Percentiles rank a stretch among this genome's conserved stretches.
Conservation (phyloP, 2,797 vertebrate genomes). For the Tangara arthus region DNA sequence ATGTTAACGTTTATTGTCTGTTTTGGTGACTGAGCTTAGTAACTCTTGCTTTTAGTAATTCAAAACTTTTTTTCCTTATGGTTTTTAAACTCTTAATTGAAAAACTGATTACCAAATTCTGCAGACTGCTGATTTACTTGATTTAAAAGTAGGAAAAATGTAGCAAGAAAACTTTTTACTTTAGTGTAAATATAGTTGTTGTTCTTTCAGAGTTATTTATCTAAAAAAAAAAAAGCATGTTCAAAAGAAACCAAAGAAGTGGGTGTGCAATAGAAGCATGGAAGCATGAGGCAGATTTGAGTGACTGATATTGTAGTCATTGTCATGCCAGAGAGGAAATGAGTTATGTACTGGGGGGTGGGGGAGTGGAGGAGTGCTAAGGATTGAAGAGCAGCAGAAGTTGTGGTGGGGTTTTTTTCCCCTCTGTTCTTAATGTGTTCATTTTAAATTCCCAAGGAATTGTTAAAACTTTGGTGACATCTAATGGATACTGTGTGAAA, state of each 20-base stretch:
- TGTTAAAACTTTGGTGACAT: constrained; percentile 72
- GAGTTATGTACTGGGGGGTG: background rate
- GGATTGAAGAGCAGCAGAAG: constrained; percentile 3
- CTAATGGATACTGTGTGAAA: constrained; percentile 73
- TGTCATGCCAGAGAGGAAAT: background rate
- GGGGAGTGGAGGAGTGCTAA: background rate
- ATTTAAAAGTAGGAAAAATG: constrained; percentile 49
- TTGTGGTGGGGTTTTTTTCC: background rate
- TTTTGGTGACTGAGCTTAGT: background rate
- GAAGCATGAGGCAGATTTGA: constrained; percentile 45
- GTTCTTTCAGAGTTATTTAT: constrained; percentile 53
- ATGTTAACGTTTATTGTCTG: background rate
- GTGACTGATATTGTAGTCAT: background rate
- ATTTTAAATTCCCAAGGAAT: constrained; percentile 74
- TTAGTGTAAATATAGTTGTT: constrained; percentile 9
- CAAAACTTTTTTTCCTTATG: background rate
- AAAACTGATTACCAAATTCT: constrained; percentile 35
- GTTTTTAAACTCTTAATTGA: constrained; percentile 24
- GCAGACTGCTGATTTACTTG: constrained; percentile 60
- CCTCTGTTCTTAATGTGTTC: background rate
- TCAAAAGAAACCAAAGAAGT: constrained; percentile 76
- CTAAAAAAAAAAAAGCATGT: constrained; percentile 7
- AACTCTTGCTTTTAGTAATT: background rate
- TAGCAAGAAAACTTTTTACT: constrained; percentile 24
- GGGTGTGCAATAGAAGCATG: constrained; percentile 75